Evolutionary conservation across 2,888 invertebrate species (phyloP).

Genomic region (Trichopoda pennipes): DNA sequence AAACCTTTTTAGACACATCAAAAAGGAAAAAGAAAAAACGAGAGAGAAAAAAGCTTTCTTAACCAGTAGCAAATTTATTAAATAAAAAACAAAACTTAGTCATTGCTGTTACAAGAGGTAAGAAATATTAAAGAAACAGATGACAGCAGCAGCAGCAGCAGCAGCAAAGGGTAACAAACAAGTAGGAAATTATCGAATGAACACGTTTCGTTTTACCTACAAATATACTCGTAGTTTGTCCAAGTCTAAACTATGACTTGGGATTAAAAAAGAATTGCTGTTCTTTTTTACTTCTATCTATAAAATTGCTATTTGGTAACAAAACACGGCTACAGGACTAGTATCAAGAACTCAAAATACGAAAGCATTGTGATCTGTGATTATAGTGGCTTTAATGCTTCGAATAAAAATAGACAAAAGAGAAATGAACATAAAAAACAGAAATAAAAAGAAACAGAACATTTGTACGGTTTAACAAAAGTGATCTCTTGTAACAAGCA

Average conservation of each 20-base stretch:
- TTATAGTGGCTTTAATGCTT: constrained; percentile 47
- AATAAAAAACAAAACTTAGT: constrained; percentile 23
- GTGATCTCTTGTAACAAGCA: constrained; percentile 63
- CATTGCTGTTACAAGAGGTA: constrained; percentile 11
- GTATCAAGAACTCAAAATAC: neutral
- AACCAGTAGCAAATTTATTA: constrained; percentile 52
- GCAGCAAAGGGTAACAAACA: constrained; percentile 17
- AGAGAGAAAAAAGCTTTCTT: neutral
- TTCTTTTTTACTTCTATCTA: constrained; percentile 31
- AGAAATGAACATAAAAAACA: neutral
- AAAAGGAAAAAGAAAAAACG: neutral
- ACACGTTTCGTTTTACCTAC: constrained; percentile 54
- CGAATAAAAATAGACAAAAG: constrained; percentile 38
- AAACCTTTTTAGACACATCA: constrained; percentile 47
- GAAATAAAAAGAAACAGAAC: constrained; percentile 23
- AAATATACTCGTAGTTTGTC: constrained; percentile 19
- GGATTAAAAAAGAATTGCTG: constrained; percentile 29
- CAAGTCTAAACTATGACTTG: constrained; percentile 12
- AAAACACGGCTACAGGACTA: constrained; percentile 11
- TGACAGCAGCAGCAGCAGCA: constrained; percentile 16
- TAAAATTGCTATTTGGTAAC: constrained; percentile 48
- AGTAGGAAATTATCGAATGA: constrained; percentile 64
- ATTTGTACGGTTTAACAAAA: constrained; percentile 40
- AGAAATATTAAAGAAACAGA: constrained; percentile 31
- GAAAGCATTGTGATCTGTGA: constrained; percentile 41